Evolutionary conservation across 2,113 vertebrate species (phyloP).

Genomic region (Chaetodon trifascialis): DNA sequence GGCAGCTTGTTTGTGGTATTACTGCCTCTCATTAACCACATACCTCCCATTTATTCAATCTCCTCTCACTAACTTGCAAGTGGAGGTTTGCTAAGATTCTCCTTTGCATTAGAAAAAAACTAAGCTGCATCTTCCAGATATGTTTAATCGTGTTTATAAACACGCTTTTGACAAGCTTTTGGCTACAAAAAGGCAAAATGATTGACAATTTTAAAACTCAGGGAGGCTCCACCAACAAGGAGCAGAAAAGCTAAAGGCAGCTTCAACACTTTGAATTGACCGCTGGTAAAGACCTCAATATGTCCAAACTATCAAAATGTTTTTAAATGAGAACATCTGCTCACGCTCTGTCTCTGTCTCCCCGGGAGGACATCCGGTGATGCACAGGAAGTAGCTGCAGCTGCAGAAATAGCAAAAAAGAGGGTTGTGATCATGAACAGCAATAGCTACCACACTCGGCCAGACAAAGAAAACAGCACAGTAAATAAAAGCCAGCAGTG

Average conservation of each 20-base stretch:
- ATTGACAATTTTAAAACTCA: no score
- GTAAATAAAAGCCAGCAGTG: slow-evolving; percentile 1
- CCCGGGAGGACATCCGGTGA: background rate
- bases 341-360: background rate
- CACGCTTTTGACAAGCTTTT: no score
- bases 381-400: background rate
- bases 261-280: background rate
- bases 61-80: background rate
- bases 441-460: background rate
- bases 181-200: background rate
- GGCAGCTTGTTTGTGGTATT: background rate
- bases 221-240: no score
- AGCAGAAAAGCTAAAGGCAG: no score
- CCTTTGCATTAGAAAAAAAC: background rate
- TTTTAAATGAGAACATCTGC: background rate
- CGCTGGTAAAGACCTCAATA: no score
- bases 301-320: background rate
- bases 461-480: background rate
- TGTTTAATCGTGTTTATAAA: no score
- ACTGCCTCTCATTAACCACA: background rate
- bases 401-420: background rate
- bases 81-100: background rate
- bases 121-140: background rate
- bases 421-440: background rate
- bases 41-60: background rate